These are phyloP conservation scores for Pangasius krempfi DNA, from an alignment of 2,797 vertebrate genomes.

Conservation along the genomic window DNA sequence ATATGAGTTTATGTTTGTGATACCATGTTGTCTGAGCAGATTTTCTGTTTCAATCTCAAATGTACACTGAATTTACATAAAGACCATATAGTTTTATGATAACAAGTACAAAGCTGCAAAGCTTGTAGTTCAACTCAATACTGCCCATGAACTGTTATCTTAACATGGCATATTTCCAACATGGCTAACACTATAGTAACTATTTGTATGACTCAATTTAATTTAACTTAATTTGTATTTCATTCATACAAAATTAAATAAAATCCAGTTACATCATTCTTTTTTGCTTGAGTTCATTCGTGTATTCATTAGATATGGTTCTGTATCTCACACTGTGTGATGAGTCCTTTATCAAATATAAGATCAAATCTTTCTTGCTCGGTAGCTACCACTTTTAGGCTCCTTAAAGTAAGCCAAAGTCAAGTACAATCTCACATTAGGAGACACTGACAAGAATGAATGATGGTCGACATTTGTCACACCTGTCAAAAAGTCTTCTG, in stretches of 20 bases:
- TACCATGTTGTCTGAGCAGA: background rate
- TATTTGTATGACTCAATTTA: background rate
- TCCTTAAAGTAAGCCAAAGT: background rate
- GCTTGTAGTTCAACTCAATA: background rate
- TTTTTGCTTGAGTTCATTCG: background rate
- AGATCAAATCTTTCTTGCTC: background rate
- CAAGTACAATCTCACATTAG: background rate
- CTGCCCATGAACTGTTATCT: background rate
- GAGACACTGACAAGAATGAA: conserved; percentile 53
- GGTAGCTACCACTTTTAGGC: background rate
- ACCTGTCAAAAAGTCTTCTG: conserved; percentile 76
- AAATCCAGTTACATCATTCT: background rate
- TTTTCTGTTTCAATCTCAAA: background rate
- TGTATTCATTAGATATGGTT: background rate
- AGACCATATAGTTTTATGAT: background rate
- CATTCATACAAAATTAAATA: background rate
- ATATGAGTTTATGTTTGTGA: background rate
- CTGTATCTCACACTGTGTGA: too few relatives aligned
- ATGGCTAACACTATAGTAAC: background rate
- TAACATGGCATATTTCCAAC: background rate
- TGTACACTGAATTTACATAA: background rate
- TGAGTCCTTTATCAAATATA: background rate
- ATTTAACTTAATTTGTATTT: background rate
- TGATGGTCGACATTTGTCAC: conserved; percentile 78
- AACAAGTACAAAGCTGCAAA: background rate